phyloP scores from a whole-genome alignment of 2,113 vertebrate species.

The Chaetorhynchus papuensis region DNA sequence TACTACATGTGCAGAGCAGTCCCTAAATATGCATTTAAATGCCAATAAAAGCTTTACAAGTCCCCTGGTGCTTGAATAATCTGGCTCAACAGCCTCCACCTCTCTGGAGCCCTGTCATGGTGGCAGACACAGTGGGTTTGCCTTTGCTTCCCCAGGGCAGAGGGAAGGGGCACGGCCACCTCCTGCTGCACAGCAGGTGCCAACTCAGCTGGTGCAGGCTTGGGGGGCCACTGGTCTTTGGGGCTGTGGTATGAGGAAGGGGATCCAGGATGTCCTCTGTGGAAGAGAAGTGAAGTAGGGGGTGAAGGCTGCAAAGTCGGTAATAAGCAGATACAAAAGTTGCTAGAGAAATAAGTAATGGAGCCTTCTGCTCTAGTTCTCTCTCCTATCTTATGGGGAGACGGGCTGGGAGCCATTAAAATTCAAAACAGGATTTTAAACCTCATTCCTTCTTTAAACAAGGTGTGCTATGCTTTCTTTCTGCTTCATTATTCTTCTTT shows the following conservation, averaged over 20 bases:
- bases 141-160: neutral
- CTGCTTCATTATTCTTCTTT: neutral
- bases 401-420: neutral
- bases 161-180: neutral
- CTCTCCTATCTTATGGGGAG: neutral
- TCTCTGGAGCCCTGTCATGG: neutral
- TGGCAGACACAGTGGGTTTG: neutral
- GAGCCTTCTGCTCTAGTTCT: neutral
- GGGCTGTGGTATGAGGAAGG: neutral
- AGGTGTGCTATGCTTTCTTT: neutral
- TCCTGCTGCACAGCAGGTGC: neutral
- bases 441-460: neutral
- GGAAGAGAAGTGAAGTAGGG: neutral
- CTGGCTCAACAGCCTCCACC: neutral
- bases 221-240: neutral
- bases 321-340: neutral
- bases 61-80: neutral
- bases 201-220: neutral
- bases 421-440: neutral
- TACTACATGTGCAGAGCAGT: neutral
- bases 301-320: neutral
- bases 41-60: conserved; percentile 47
- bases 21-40: conserved; percentile 38
- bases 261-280: neutral
- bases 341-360: neutral